These are phyloP conservation scores for Meles meles DNA, from an alignment of 2,113 vertebrate species.

Conservation along the genomic window DNA sequence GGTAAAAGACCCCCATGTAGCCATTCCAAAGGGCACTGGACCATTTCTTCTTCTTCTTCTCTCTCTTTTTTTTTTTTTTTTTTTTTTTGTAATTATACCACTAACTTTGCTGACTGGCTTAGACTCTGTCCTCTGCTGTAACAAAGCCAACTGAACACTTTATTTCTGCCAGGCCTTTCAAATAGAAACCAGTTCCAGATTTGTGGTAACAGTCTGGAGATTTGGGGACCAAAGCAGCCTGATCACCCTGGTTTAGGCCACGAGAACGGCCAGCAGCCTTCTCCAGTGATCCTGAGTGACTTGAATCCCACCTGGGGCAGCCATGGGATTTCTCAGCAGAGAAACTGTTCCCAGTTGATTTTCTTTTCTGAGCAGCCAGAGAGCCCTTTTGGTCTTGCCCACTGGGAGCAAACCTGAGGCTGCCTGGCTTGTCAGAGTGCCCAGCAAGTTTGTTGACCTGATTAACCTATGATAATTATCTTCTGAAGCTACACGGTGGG, in stretches of 20 bases:
- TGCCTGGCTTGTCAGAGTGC: slow-evolving; percentile 59
- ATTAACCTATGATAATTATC: slow-evolving; percentile 74
- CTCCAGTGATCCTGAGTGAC: background rate
- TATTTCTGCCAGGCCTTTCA: background rate
- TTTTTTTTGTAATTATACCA: background rate
- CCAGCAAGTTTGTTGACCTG: slow-evolving; percentile 61
- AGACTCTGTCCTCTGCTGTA: background rate
- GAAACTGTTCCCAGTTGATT: slow-evolving; percentile 4
- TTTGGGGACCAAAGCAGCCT: background rate
- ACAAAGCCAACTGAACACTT: background rate
- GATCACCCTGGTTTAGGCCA: background rate
- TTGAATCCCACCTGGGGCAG: background rate
- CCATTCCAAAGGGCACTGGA: background rate
- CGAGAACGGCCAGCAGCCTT: background rate
- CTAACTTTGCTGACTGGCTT: background rate
- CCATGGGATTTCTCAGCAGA: background rate
- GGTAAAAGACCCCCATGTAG: background rate
- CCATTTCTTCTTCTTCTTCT: too few species aligned
- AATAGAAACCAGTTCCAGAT: slow-evolving; percentile 2
- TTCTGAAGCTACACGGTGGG: slow-evolving; percentile 33
- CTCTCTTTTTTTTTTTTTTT: background rate
- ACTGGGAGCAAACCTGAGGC: slow-evolving; percentile 48
- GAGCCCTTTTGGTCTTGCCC: background rate
- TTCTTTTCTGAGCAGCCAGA: slow-evolving; percentile 32
- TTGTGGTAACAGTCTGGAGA: background rate